Conservation (phyloP, 1,140 invertebrate genomes). For the Heterodera carotae region DNA sequence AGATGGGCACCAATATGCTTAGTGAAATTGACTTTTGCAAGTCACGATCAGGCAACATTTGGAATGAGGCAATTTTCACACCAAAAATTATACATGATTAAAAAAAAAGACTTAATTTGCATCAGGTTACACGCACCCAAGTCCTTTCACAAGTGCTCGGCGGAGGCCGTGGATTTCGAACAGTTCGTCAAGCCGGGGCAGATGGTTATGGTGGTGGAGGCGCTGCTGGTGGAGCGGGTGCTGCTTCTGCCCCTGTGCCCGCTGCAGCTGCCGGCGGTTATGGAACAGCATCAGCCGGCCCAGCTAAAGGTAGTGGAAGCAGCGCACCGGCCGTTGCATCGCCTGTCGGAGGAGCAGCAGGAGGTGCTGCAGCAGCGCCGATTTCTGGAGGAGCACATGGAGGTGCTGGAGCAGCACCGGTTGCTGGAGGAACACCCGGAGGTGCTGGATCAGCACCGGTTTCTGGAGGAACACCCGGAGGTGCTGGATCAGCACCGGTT, state of each 20-base stretch:
- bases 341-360: not conserved
- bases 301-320: not conserved
- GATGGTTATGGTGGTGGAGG: not conserved
- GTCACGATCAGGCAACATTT: constrained; percentile 50
- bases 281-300: too few relatives aligned
- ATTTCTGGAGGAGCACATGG: too few relatives aligned
- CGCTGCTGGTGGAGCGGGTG: not conserved
- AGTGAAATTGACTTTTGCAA: constrained; percentile 53
- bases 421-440: not conserved
- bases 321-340: not conserved
- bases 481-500: too few relatives aligned
- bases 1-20: constrained; percentile 47
- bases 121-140: not conserved
- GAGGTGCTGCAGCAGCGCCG: not conserved
- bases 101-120: too few relatives aligned
- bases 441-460: not conserved
- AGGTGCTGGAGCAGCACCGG: too few relatives aligned
- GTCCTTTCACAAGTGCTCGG: not conserved
- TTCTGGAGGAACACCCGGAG: not conserved
- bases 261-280: too few relatives aligned
- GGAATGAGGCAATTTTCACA: constrained; percentile 41
- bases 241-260: too few relatives aligned
- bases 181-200: not conserved
- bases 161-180: not conserved
- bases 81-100: too few relatives aligned